These are phyloP conservation scores for Aldabrachelys gigantea DNA, from an alignment of 2,113 vertebrate genomes.

Conservation along the genomic window DNA sequence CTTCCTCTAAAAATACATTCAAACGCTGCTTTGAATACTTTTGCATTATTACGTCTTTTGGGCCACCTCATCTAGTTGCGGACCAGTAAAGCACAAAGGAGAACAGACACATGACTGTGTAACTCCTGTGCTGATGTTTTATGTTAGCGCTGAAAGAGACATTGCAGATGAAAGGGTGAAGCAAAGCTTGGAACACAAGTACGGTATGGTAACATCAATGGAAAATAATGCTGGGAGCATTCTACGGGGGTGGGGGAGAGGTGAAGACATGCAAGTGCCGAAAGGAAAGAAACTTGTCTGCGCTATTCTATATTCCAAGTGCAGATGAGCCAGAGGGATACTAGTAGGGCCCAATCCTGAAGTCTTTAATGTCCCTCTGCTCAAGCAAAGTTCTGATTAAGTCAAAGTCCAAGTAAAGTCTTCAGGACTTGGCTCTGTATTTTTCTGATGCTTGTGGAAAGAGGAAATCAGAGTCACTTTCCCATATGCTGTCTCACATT, in stretches of 20 bases:
- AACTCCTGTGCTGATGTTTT: not conserved
- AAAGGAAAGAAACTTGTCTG: constrained; percentile 19
- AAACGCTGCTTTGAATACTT: not conserved
- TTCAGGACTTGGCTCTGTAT: not conserved
- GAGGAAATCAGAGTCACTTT: not conserved
- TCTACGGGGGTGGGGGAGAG: not conserved
- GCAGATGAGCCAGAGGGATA: constrained; percentile 43
- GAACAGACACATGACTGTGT: rapidly evolving
- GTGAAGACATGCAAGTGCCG: constrained; percentile 6
- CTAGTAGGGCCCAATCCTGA: not conserved
- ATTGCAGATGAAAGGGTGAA: not conserved
- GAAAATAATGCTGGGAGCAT: not conserved
- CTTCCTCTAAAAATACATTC: not conserved
- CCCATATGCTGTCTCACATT: not conserved
- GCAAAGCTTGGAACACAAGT: not conserved
- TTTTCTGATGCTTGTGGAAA: not conserved
- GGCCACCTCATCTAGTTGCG: not conserved
- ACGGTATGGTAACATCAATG: not conserved
- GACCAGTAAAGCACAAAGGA: rapidly evolving
- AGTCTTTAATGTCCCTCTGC: not conserved
- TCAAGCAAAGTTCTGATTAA: not conserved
- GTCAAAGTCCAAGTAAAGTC: not conserved
- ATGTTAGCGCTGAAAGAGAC: not conserved
- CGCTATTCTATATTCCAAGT: constrained; percentile 2
- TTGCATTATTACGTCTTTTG: not conserved